These are phyloP conservation scores for Rhynchophorus ferrugineus DNA, from an alignment of 1,140 invertebrate species.

Conservation along the genomic window DNA sequence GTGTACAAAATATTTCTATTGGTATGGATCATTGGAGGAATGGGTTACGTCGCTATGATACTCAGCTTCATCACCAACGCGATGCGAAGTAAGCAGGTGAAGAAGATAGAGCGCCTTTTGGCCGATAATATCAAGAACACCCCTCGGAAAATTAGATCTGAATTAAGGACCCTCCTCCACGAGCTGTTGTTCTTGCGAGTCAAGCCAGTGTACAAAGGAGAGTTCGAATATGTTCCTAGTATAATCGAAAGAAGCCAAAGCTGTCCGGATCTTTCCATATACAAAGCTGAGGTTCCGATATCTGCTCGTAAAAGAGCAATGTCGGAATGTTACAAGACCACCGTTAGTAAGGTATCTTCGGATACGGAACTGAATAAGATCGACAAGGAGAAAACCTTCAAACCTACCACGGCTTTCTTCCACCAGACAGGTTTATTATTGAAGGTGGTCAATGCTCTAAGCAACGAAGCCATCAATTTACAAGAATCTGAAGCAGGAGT, in stretches of 20 bases:
- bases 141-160: slow-evolving; percentile 68
- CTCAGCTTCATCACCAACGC: slow-evolving; percentile 75
- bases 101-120: slow-evolving; percentile 65
- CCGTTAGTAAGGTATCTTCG: slow-evolving; percentile 55
- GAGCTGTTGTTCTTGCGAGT: slow-evolving; percentile 36
- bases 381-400: slow-evolving; percentile 67
- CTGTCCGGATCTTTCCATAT: slow-evolving; percentile 54
- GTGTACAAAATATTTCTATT: slow-evolving; percentile 68
- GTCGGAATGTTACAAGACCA: slow-evolving; percentile 46
- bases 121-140: slow-evolving; percentile 66
- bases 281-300: slow-evolving; percentile 42
- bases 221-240: slow-evolving; percentile 34
- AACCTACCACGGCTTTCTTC: slow-evolving; percentile 48
- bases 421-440: slow-evolving; percentile 65
- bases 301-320: slow-evolving; percentile 51
- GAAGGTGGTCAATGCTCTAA: slow-evolving; percentile 65
- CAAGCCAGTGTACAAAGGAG: slow-evolving; percentile 48
- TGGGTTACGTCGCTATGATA: slow-evolving; percentile 88
- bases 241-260: slow-evolving; percentile 45
- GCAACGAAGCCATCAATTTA: slow-evolving; percentile 47
- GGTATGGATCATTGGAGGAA: slow-evolving; percentile 82
- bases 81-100: slow-evolving; percentile 66
- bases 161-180: slow-evolving; percentile 45
- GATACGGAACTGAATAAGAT: slow-evolving; percentile 69
- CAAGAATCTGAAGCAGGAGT: slow-evolving; percentile 36